phyloP scores from a whole-genome alignment of 2,888 invertebrate genomes.

The Oithona nana region DNA sequence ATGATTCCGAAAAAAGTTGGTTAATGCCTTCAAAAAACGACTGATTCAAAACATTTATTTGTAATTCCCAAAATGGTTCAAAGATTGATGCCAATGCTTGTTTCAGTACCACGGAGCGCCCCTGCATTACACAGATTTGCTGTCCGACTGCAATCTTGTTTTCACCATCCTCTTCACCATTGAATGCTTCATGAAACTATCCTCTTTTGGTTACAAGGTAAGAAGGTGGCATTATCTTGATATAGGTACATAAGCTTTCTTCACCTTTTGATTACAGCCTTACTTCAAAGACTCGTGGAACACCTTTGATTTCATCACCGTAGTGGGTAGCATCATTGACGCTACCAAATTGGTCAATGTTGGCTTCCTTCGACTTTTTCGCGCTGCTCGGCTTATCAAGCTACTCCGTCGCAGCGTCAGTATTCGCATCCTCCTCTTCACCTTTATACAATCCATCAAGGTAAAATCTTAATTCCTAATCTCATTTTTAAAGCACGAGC shows the following conservation, averaged over 20 bases:
- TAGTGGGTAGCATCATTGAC: conserved; percentile 97
- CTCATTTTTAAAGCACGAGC: neutral
- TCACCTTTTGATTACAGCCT: conserved; percentile 51
- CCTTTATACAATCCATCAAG: conserved; percentile 99
- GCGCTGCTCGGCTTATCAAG: conserved; percentile 97
- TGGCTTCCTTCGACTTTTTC: conserved; percentile 92
- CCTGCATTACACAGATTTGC: conserved; percentile 65
- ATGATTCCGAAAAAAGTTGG: too few relatives aligned
- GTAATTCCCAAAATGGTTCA: neutral
- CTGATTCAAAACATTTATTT: neutral
- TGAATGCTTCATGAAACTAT: conserved; percentile 93
- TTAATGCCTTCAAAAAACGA: too few relatives aligned
- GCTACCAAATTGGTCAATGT: conserved; percentile 53
- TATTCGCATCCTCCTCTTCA: conserved; percentile 97
- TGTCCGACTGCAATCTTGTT: conserved; percentile 84
- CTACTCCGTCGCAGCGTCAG: conserved; percentile 97
- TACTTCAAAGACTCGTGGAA: conserved; percentile 99
- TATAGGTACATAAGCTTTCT: neutral
- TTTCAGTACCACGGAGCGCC: conserved; percentile 81
- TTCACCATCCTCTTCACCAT: conserved; percentile 95
- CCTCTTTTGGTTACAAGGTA: conserved; percentile 92
- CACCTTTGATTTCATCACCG: conserved; percentile 97
- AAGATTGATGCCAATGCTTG: too few relatives aligned
- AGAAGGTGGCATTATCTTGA: neutral
- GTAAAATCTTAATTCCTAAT: too few relatives aligned